Percentiles rank a stretch among this genome's conserved stretches.
Conservation (phyloP, 2,113 vertebrate species). For the Ranitomeya variabilis region DNA sequence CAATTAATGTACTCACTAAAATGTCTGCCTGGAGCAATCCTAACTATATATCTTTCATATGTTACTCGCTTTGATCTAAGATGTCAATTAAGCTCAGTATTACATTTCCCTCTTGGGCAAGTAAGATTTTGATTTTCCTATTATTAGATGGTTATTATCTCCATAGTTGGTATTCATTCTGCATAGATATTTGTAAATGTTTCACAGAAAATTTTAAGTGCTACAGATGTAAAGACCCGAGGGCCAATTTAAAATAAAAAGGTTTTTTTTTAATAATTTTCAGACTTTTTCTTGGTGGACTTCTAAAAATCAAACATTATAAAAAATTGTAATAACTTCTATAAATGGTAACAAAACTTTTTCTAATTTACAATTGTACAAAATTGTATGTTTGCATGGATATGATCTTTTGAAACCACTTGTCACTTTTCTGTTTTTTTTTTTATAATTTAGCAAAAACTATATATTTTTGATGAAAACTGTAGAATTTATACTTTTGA, state of each 20-base stretch:
- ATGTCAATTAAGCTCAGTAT: constrained; percentile 36
- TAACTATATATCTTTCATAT: constrained; percentile 36
- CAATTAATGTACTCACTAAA: constrained; percentile 35
- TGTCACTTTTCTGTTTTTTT: not conserved
- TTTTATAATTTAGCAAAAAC: not conserved
- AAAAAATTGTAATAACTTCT: not conserved
- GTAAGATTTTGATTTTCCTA: constrained; percentile 36
- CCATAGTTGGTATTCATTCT: constrained; percentile 41
- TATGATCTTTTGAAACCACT: not conserved
- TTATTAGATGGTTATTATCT: constrained; percentile 39
- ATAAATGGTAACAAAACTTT: not conserved
- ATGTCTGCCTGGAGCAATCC: constrained; percentile 43
- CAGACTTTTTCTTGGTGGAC: not conserved
- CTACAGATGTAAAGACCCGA: constrained; percentile 19
- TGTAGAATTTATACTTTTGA: too few species aligned
- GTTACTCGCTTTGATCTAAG: constrained; percentile 44
- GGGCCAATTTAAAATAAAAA: not conserved
- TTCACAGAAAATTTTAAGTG: constrained; percentile 46
- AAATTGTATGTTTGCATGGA: not conserved
- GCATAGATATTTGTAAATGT: constrained; percentile 50
- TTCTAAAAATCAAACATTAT: not conserved
- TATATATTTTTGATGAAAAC: too few species aligned
- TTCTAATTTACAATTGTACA: not conserved
- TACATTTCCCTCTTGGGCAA: constrained; percentile 46
- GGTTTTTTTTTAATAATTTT: constrained; percentile 6